phyloP scores from a whole-genome alignment of 2,888 invertebrate genomes.

The Dermolepida albohirtum region DNA sequence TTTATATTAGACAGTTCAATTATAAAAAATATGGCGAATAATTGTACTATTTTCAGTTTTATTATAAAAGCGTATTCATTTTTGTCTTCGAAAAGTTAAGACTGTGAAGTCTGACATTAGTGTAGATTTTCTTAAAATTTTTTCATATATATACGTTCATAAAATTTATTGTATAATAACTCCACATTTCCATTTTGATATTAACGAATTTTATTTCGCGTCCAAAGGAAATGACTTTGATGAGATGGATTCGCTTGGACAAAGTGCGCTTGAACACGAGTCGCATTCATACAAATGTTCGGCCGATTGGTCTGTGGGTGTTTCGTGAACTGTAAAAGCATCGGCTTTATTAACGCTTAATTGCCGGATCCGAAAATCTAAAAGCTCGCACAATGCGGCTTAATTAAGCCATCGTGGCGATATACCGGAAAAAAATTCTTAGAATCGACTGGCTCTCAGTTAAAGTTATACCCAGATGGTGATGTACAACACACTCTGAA shows the following conservation, averaged over 20 bases:
- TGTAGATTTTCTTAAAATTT: no score
- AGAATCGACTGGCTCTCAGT: slow-evolving; percentile 25
- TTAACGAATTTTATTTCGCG: slow-evolving; percentile 2
- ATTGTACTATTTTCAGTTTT: no score
- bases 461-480: slow-evolving; percentile 16
- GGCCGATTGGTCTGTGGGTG: slow-evolving; percentile 35
- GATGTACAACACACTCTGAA: background rate
- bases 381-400: slow-evolving; percentile 39
- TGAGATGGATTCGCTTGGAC: background rate
- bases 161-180: no score
- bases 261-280: slow-evolving; percentile 17
- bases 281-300: slow-evolving; percentile 10
- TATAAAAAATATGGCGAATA: no score
- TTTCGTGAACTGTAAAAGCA: slow-evolving; percentile 24
- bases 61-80: no score
- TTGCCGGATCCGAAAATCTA: slow-evolving; percentile 37
- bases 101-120: no score
- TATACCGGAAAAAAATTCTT: slow-evolving; percentile 26
- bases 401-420: slow-evolving; percentile 37
- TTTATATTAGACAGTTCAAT: no score
- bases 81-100: no score
- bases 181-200: background rate
- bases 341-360: slow-evolving; percentile 31
- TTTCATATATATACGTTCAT: no score
- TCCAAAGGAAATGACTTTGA: background rate